phyloP scores from a whole-genome alignment of 2,888 invertebrate genomes.

The Dynastes grantii region DNA sequence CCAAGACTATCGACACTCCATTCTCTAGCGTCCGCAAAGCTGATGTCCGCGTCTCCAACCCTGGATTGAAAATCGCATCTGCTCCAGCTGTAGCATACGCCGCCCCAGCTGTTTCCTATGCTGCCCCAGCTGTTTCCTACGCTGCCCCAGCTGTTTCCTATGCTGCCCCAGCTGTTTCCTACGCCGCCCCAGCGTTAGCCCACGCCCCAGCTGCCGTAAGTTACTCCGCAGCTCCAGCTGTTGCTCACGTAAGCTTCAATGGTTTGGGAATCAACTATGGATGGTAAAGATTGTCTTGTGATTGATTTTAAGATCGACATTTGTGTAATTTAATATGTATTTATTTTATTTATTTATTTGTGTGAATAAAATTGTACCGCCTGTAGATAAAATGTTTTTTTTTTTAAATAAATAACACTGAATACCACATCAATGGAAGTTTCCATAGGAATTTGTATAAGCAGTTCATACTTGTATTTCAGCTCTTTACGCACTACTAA shows the following conservation, averaged over 20 bases:
- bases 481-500: too few species aligned
- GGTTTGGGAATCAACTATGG: constrained; percentile 55
- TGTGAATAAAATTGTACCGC: constrained; percentile 21
- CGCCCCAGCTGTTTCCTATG: constrained; percentile 55
- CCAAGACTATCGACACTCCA: constrained; percentile 81
- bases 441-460: too few species aligned
- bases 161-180: constrained; percentile 63
- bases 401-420: too few species aligned
- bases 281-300: constrained; percentile 50
- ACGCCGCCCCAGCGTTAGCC: constrained; percentile 58
- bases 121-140: constrained; percentile 66
- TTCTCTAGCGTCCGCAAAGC: constrained; percentile 82
- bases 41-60: constrained; percentile 81
- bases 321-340: constrained; percentile 11
- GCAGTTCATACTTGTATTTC: too few species aligned
- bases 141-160: constrained; percentile 63
- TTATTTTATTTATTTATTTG: constrained; percentile 42
- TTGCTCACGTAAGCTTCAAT: constrained; percentile 65
- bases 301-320: background rate
- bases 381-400: too few species aligned
- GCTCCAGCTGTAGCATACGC: constrained; percentile 62
- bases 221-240: constrained; percentile 68
- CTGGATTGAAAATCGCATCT: constrained; percentile 69
- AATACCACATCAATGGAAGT: too few species aligned
- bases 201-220: constrained; percentile 67